These are phyloP conservation scores for Channa striata DNA, from an alignment of 2,797 vertebrate species.

Conservation along the genomic window DNA sequence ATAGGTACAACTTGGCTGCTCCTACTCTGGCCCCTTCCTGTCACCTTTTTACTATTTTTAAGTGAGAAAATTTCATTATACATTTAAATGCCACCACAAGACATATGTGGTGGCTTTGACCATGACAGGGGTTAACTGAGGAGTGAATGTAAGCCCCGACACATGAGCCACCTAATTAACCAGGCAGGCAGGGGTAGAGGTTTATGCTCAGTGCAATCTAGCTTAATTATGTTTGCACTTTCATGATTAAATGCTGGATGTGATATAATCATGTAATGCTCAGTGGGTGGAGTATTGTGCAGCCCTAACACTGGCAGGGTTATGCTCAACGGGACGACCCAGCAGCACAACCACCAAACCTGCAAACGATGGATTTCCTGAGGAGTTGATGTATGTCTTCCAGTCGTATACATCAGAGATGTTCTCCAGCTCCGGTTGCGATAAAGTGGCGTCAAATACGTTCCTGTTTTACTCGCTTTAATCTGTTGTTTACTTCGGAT, in stretches of 20 bases:
- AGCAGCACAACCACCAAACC: conserved; percentile 12
- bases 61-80: conserved; percentile 29
- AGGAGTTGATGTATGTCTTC: conserved; percentile 15
- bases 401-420: conserved; percentile 9
- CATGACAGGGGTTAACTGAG: conserved; percentile 24
- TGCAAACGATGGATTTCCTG: conserved; percentile 6
- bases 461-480: conserved; percentile 24
- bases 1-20: conserved; percentile 10
- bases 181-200: conserved; percentile 25
- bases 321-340: background rate
- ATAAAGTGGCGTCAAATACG: conserved; percentile 24
- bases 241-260: conserved; percentile 59
- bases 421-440: conserved; percentile 6
- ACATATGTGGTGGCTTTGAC: conserved; percentile 34
- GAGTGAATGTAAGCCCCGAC: conserved; percentile 13
- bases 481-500: conserved; percentile 30
- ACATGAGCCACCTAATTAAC: conserved; percentile 46
- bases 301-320: conserved; percentile 12
- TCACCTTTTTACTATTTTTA: conserved; percentile 15
- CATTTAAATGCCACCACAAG: conserved; percentile 40
- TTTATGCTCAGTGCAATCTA: conserved; percentile 38
- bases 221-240: conserved; percentile 54
- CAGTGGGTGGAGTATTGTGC: conserved; percentile 17
- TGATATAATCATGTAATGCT: conserved; percentile 41
- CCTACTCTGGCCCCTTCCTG: conserved; percentile 11